Evolutionary conservation across 2,113 vertebrate genomes (phyloP).

Genomic region (Siniperca knerii): DNA sequence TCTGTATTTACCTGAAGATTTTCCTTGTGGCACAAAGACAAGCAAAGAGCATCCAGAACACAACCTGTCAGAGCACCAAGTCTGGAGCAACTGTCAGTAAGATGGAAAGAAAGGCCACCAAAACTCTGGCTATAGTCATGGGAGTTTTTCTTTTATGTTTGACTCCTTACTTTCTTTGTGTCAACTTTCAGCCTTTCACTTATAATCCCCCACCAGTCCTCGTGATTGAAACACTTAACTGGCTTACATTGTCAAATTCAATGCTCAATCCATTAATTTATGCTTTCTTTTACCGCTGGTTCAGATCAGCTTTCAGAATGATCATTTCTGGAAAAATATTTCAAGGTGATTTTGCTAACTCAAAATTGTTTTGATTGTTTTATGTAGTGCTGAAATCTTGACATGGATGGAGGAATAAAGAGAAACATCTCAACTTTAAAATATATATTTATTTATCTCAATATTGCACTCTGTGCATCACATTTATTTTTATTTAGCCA

Average conservation of each 20-base stretch:
- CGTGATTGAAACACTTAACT: slow-evolving; percentile 25
- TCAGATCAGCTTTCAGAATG: slow-evolving; percentile 37
- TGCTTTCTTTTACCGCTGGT: slow-evolving; percentile 42
- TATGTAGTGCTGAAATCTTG: no score
- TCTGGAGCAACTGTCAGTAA: slow-evolving; percentile 20
- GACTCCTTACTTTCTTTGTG: slow-evolving; percentile 22
- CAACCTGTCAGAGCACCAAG: background rate
- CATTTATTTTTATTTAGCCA: no score
- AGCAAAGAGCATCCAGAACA: slow-evolving; percentile 20
- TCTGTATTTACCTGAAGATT: slow-evolving; percentile 56
- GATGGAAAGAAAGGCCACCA: slow-evolving; percentile 54
- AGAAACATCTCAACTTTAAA: no score
- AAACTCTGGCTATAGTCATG: slow-evolving; percentile 56
- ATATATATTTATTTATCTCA: no score
- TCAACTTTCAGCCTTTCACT: no score
- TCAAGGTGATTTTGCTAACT: background rate
- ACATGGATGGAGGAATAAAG: no score
- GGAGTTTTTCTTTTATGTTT: slow-evolving; percentile 48
- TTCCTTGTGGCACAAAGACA: slow-evolving; percentile 57
- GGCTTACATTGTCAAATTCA: slow-evolving; percentile 44
- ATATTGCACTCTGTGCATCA: no score
- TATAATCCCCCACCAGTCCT: background rate
- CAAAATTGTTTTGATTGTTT: background rate
- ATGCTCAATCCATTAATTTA: slow-evolving; percentile 58
- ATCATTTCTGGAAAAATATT: slow-evolving; percentile 47